These are phyloP conservation scores for Halcyon chelicuti DNA, from an alignment of 2,797 vertebrate genomes.

Conservation along the genomic window DNA sequence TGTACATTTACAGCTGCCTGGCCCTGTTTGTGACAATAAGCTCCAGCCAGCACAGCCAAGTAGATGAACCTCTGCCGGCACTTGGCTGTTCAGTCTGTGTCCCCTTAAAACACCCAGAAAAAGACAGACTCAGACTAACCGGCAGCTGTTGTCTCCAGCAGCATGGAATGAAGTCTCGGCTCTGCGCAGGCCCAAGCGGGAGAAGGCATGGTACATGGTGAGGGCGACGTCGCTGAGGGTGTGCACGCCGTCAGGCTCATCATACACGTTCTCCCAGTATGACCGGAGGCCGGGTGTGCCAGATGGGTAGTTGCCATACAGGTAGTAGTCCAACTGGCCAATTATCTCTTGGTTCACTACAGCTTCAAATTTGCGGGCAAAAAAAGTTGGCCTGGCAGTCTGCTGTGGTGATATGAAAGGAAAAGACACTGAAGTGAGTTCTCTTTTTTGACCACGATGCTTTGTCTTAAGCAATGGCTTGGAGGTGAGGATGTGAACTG, in stretches of 20 bases:
- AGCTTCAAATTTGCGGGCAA: conserved; percentile 97
- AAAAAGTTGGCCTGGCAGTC: conserved; percentile 95
- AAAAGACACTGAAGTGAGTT: neutral
- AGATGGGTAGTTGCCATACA: conserved; percentile 89
- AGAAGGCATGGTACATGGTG: conserved; percentile 92
- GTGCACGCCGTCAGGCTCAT: conserved; percentile 89
- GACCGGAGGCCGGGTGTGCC: conserved; percentile 88
- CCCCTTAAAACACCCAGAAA: neutral
- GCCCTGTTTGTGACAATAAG: accelerated
- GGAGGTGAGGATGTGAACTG: neutral
- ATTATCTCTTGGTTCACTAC: conserved; percentile 98
- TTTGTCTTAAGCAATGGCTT: neutral
- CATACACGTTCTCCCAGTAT: conserved; percentile 95
- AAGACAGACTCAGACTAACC: conserved; percentile 78
- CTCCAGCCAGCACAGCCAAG: neutral
- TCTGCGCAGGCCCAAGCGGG: conserved; percentile 87
- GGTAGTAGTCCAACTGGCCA: conserved; percentile 92
- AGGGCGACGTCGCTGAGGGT: conserved; percentile 89
- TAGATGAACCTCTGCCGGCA: accelerated
- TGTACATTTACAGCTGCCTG: neutral
- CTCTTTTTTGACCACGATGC: accelerated
- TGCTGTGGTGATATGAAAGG: conserved; percentile 81
- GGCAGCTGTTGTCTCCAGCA: conserved; percentile 87
- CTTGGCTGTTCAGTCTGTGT: accelerated
- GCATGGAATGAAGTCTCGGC: conserved; percentile 86